Evolutionary conservation across 2,888 invertebrate genomes (phyloP), one percentile per base, ranked within the genome.

Genomic region (Eupithecia subumbrata): DNA sequence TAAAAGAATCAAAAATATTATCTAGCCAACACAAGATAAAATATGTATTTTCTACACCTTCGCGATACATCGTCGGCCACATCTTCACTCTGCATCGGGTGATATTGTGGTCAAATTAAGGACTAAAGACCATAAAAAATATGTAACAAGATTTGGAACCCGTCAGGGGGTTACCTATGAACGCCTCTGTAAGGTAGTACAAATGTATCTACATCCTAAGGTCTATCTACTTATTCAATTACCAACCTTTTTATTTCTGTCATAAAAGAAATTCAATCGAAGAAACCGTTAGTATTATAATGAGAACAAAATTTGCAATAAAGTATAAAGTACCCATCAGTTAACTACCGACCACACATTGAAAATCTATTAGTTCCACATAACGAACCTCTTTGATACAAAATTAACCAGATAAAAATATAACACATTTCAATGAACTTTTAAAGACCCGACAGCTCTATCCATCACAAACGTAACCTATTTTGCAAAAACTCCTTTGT

Each of bases 401-500:
- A 88, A 60, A 91, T 92, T 87, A 90, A 90, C 90, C 89, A 91
- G 89, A 91, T 89, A 91, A 91, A 89, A 88, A 84, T 84, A 85
- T 85, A 88, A 91, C 87, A 88, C 83, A 86, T 85, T 87, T 91
- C 90, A 91, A 93, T 92, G 90, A 90, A 87, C 86, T 84, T 86
- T 86, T 88, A 89, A 89, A 88, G 82, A 87, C 86, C 87, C 84
- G 86, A 87, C 90, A 92, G 68, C 89, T 90, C 88, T 88, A 78
- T 82, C 76, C 83, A 68, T 86, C 88, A 86, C 76, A 88, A 90
- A 91, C 84, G 85, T 88, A 87, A 85, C 87, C 87, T 89, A 91
- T 91, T 92, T 93, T 92, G 93, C 93, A 92, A 94, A 94, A 94
- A 93, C 87, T 76, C 90, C 79, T 90, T 94, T 94, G 93, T 94